phyloP scores from a whole-genome alignment of 2,888 invertebrate species.

The Plutella xylostella region DNA sequence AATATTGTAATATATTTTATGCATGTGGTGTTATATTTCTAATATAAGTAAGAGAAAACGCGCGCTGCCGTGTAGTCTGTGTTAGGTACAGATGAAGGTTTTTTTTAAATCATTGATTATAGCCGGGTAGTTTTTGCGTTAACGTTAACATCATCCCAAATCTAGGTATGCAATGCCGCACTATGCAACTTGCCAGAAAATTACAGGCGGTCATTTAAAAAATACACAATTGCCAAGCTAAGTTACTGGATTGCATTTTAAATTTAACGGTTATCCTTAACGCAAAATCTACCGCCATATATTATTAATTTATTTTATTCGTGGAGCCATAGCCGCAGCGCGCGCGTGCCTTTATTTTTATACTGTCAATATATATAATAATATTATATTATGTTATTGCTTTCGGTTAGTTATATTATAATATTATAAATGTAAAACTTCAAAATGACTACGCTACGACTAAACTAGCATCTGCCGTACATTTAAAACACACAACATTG shows the following conservation, averaged over 20 bases:
- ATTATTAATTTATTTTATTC: not conserved
- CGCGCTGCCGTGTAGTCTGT: constrained; percentile 46
- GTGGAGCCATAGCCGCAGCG: constrained; percentile 34
- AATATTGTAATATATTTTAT: constrained; percentile 60
- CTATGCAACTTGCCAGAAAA: not conserved
- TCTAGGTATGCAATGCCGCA: not conserved
- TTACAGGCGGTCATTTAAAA: not conserved
- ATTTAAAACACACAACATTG: constrained; percentile 62
- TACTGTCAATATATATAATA: constrained; percentile 19
- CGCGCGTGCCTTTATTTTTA: constrained; percentile 42
- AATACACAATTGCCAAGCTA: no score
- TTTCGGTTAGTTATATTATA: constrained; percentile 54
- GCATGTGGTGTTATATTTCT: constrained; percentile 54
- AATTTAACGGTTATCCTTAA: no score
- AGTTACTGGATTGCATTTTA: no score
- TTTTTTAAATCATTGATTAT: not conserved
- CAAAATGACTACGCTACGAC: constrained; percentile 65
- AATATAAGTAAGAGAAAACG: constrained; percentile 38
- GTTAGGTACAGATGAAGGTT: not conserved
- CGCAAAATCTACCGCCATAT: no score
- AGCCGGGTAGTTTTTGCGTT: no score
- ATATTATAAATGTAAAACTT: constrained; percentile 55
- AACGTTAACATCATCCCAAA: not conserved
- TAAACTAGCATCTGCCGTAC: constrained; percentile 66
- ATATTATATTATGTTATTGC: constrained; percentile 51